Percentiles rank a stretch among this genome's conserved stretches.
Evolutionary conservation across 2,797 vertebrate genomes (phyloP).

Genomic region (Loris lydekkerianus): DNA sequence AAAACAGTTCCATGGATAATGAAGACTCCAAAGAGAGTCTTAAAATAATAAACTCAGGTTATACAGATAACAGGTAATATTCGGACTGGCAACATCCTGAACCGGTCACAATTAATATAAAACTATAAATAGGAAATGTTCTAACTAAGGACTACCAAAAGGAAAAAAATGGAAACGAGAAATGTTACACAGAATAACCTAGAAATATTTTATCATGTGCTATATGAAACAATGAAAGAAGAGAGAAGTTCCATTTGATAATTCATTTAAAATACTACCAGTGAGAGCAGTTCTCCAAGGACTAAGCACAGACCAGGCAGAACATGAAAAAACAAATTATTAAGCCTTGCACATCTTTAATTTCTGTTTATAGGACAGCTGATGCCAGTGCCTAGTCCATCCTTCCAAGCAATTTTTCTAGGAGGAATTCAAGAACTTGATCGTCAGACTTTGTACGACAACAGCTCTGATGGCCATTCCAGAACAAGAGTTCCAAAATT

Average conservation of each 20-base stretch:
- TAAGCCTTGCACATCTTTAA: slow-evolving; percentile 47
- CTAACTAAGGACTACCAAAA: neutral
- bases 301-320: slow-evolving; percentile 26
- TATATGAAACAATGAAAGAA: slow-evolving; percentile 13
- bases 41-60: slow-evolving; percentile 16
- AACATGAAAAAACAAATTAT: slow-evolving; percentile 57
- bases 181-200: neutral
- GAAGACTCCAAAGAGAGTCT: neutral
- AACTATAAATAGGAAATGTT: neutral
- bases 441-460: too few relatives aligned
- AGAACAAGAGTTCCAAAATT: too few relatives aligned
- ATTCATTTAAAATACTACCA: slow-evolving; percentile 65
- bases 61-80: neutral
- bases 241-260: neutral
- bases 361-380: slow-evolving; percentile 61
- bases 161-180: neutral
- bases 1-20: neutral
- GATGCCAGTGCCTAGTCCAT: too few relatives aligned
- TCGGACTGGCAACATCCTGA: neutral
- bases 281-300: slow-evolving; percentile 57
- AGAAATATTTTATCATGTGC: neutral
- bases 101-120: neutral
- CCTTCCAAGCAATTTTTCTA: too few relatives aligned
- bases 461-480: too few relatives aligned
- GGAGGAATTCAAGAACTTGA: too few relatives aligned